These are phyloP conservation scores for Melanostoma mellinum DNA, from an alignment of 2,888 invertebrate genomes.

Conservation along the genomic window DNA sequence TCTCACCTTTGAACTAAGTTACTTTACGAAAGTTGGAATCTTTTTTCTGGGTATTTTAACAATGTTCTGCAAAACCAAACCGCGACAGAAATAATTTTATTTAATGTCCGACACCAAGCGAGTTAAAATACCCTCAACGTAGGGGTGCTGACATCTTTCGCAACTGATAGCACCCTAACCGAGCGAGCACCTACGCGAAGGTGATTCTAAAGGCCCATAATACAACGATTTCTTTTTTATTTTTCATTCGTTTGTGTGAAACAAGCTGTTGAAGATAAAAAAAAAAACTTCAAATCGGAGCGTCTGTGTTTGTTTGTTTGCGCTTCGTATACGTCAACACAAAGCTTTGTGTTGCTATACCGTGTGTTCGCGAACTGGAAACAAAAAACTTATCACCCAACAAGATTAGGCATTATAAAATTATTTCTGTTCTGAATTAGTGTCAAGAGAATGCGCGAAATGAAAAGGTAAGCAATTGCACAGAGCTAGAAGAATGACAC, in stretches of 20 bases:
- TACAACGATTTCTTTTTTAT: constrained; percentile 33
- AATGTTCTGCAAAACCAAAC: neutral
- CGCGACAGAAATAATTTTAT: neutral
- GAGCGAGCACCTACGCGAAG: constrained; percentile 50
- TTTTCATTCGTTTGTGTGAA: neutral
- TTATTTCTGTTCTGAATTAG: constrained; percentile 38
- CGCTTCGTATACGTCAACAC: constrained; percentile 24
- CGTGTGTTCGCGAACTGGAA: constrained; percentile 1
- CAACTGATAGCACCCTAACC: constrained; percentile 55
- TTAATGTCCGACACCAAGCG: constrained; percentile 21
- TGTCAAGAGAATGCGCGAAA: constrained; percentile 69
- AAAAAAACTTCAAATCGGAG: constrained; percentile 30
- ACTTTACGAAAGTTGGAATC: neutral
- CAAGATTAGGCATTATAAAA: constrained; percentile 56
- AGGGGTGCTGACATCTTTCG: constrained; percentile 40
- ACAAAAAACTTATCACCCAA: constrained; percentile 27
- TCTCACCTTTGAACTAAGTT: too few relatives aligned
- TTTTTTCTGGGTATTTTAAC: neutral
- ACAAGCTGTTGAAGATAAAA: constrained; percentile 14
- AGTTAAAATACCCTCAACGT: constrained; percentile 21
- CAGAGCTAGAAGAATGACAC: neutral
- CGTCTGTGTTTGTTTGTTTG: constrained; percentile 36
- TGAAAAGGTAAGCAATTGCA: constrained; percentile 18
- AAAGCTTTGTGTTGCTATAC: constrained; percentile 37
- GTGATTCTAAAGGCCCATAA: constrained; percentile 52